Conservation (phyloP, 2,888 invertebrate species). For the Pelosia muscerda region DNA sequence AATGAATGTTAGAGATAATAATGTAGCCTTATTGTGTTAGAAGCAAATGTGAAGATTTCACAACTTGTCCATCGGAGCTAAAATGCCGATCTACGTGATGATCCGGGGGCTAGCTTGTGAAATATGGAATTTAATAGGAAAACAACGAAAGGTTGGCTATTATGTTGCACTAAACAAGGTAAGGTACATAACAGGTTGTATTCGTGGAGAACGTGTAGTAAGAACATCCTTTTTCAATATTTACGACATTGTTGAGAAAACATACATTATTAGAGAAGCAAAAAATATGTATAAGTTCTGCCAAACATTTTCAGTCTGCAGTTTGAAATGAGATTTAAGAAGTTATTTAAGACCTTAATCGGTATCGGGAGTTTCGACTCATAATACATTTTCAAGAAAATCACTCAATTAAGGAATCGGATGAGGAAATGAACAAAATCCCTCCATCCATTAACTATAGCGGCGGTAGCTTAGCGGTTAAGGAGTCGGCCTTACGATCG, state of each 20-base stretch:
- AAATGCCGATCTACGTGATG: constrained; percentile 52
- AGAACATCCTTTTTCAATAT: background rate
- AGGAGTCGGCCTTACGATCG: no score
- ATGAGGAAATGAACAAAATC: no score
- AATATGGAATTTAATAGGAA: constrained; percentile 52
- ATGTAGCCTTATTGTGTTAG: constrained; percentile 9
- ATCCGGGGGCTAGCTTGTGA: constrained; percentile 43
- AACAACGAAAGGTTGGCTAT: constrained; percentile 44
- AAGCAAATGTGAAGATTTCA: constrained; percentile 27
- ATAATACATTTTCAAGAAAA: no score
- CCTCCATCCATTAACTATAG: no score
- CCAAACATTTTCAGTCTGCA: no score
- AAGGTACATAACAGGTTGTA: constrained; percentile 2
- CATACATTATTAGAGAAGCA: background rate
- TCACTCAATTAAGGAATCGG: no score
- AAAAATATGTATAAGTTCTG: no score
- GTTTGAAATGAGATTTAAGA: no score
- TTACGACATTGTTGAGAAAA: background rate
- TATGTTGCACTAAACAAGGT: constrained; percentile 34
- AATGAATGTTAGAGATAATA: background rate
- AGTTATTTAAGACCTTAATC: no score
- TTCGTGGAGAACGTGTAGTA: constrained; percentile 12
- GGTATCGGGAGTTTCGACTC: no score
- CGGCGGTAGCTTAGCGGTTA: no score
- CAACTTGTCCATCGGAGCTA: constrained; percentile 42